Evolutionary conservation across 2,113 vertebrate species (phyloP), one percentile per base, ranked within the genome.

Genomic region (Chunga burmeisteri): DNA sequence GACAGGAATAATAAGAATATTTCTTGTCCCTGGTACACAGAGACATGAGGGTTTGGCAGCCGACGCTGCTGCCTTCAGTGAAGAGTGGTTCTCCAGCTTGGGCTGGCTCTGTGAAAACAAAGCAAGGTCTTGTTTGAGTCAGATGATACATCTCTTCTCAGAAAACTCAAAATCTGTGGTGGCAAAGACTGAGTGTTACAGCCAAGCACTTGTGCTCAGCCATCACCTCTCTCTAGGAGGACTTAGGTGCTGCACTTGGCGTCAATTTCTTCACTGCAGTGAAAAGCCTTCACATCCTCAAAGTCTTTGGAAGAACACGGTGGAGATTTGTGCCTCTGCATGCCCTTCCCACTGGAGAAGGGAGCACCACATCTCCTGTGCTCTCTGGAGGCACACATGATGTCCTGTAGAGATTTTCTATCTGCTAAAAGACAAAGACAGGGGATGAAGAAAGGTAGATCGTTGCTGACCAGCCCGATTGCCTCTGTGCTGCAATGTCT

Each of bases 121-220:
- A 89, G 13, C 47, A 72, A 72, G 20, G 36, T 80, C 53, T 61
- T 70, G 44, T 68, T 56, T 79, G 53, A 75, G n/a, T 73, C 49
- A 50, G 58, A 68, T 50, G 58, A 68, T 50, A 20, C 11, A 15
- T 59, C 52, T 90, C 67, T 63, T 30, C 77, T 81, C 63, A 84
- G 72, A 72, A 84, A 63, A 15, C 22, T 74, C 46, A 81, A 65
- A 52, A 65, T 68, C 34, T 55, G 40, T 32, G 40, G 5, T 53
- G 40, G n/a, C 11, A 89, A 81, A 89, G 52, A 6, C 10, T 20
- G 26, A 42, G 3, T 61, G 15, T 49, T 61, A 62, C 26, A 83
- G 59, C 15, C 0, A 0, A 83, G 34, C 0, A 1, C 16, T 56
- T 3, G 0, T 42, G 40, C 56, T 56, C 5, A 3, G 44, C 13